Conservation (phyloP, 1,140 invertebrate genomes). For the Ostrea edulis region DNA sequence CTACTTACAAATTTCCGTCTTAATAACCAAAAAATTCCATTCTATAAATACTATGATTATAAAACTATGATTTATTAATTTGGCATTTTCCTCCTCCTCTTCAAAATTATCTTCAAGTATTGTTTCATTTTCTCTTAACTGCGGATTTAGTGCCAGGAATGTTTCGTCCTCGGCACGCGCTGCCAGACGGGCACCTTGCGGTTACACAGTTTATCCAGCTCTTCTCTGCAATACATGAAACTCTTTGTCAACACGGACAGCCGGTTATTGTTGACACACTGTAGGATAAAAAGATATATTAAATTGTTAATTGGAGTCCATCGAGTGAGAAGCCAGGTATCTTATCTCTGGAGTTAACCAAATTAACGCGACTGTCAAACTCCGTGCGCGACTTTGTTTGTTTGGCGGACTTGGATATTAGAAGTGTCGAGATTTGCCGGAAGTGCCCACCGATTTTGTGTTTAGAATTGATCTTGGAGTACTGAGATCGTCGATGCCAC, state of each 20-base stretch:
- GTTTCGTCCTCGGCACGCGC: neutral
- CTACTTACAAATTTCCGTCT: neutral
- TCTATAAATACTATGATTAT: neutral
- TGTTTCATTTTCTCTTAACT: neutral
- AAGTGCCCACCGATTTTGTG: constrained; percentile 20
- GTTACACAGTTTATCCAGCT: constrained; percentile 11
- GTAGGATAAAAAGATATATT: constrained; percentile 36
- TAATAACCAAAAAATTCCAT: neutral
- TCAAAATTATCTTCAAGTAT: neutral
- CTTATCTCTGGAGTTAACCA: constrained; percentile 24
- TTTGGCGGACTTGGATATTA: constrained; percentile 31
- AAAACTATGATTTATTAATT: neutral
- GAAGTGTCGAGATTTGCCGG: constrained; percentile 26
- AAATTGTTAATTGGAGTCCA: constrained; percentile 35
- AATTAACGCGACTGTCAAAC: constrained; percentile 24
- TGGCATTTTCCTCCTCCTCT: neutral
- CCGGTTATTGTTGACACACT: constrained; percentile 13
- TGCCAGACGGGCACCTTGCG: neutral
- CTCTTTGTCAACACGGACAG: constrained; percentile 7
- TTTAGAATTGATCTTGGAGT: constrained; percentile 16
- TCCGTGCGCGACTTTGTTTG: constrained; percentile 21
- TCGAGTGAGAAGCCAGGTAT: constrained; percentile 13
- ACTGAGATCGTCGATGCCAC: neutral
- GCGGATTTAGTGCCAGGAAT: neutral
- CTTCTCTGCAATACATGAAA: constrained; percentile 19